Base-by-base conservation (phyloP, 1,140 invertebrate species). In the Neodiprion virginianus region DNA sequence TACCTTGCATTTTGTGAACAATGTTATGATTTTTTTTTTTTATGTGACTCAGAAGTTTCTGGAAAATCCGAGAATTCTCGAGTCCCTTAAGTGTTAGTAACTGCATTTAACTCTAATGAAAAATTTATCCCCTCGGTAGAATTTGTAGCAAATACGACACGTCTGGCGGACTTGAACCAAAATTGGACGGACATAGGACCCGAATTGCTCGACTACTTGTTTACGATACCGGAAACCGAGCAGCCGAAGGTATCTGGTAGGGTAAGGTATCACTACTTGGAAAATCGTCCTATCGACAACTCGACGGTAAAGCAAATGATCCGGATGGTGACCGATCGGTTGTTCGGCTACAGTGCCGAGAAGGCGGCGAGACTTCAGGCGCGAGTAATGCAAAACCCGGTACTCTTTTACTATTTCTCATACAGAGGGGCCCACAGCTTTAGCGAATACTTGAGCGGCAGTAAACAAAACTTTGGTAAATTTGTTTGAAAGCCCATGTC, bases 161-260 rank as follows among this genome's bases (percentile, higher is more conserved):
- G 85, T 9, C 76, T 93, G 14, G 76, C 85, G 12, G 86, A 91
- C 14, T 75, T 93, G 17, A 89, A 92, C 68, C 78, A 88, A 1
- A 87, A 89, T 48, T 93, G 92, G 92, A 84, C 91, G 7, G 79
- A 87, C 65, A 82, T 93, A 5, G 89, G 89, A 3, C 90, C 91
- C 17, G 80, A 88, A 76, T 86, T 92, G 7, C 89, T 93, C 8
- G 92, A 92, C 77, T 92, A 89, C 77, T 91, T 93, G 74, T 88
- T 92, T 76, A 93, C 92, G 0, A 75, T 93, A 10, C 88, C 90
- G 0, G 76, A 82, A 21, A 79, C 85, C 8, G 82, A 84, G 21
- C 88, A 91, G 7, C 71, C 78, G 0, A 81, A 85, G 48, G 86
- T 90, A 1, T 87, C 89, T 0, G 79, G 79, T 10, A 87, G 89